Base-by-base conservation (phyloP, 2,113 vertebrate species). In the Aspidoscelis tigris region DNA sequence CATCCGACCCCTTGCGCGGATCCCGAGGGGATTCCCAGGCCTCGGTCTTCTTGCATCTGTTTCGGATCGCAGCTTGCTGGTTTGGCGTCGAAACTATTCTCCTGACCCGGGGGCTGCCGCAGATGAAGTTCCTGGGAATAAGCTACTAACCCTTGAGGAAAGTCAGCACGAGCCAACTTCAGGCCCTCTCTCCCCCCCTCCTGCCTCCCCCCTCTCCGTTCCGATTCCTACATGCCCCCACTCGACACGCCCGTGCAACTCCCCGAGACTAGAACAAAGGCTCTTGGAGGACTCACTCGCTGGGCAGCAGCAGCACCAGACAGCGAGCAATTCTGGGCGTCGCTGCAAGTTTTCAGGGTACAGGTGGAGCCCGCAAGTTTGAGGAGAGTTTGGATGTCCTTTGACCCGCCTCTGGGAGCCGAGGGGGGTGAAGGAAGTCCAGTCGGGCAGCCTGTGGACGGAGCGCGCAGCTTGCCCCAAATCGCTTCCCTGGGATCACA, bases 91-190 rank as follows among this genome's bases (percentile, higher is more conserved):
- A 16, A 33, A 12, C 18, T 3, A 21, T 16, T 58, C 18, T 65
- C 14, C 47, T 71, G 53, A 18, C 1, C 8, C 78, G 1, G 78
- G 47, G 66, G 61, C 64, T 69, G 14, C 43, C 47, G 78, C 14
- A 69, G 44, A n/a, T 50, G 68, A 76, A 89, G 89, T 91, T 89
- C 73, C 85, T 73, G 91, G 78, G 94, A 91, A 95, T 94, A 94
- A 94, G 33, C 33, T 33, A 96, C 93, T 94, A 94, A 91, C 93
- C 95, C 95, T 94, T 94, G 93, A 94, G 89, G 92, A 92, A 65
- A 80, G 82, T 90, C 90, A 41, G 89, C 87, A 90, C 90, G 83
- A 93, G 91, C 90, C 87, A 90, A 89, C 88, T 88, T 91, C 81
- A 33, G 89, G 84, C 90, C 94, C 93, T 94, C 47, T 89, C 90